Evolutionary conservation across 2,888 invertebrate genomes (phyloP).

Genomic region (Lacanobia wlatinum): DNA sequence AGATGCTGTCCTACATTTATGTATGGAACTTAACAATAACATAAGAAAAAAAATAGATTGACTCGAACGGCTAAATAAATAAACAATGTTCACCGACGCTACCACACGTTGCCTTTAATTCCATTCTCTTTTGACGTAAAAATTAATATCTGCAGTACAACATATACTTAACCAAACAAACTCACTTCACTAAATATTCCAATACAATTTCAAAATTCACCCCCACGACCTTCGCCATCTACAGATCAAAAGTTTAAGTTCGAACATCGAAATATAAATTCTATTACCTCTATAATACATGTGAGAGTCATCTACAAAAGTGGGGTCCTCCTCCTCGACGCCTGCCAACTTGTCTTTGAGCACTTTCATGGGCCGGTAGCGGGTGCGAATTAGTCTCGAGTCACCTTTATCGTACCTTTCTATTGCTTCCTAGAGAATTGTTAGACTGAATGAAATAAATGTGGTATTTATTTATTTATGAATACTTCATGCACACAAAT

Average conservation of each 20-base stretch:
- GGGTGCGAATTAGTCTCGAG: constrained; percentile 85
- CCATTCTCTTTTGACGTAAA: background rate
- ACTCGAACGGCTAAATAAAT: background rate
- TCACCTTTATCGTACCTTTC: constrained; percentile 83
- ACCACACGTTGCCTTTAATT: background rate
- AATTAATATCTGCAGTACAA: too few species aligned
- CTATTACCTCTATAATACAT: constrained; percentile 85
- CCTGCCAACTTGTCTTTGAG: constrained; percentile 85
- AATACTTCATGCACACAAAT: too few species aligned
- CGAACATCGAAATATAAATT: constrained; percentile 34
- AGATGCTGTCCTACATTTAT: background rate
- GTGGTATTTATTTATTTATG: too few species aligned
- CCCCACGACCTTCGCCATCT: background rate
- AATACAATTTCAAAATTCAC: constrained; percentile 3
- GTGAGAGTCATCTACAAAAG: constrained; percentile 86
- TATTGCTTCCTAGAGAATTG: constrained; percentile 81
- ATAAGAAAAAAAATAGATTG: background rate
- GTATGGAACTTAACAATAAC: background rate
- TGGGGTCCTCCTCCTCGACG: constrained; percentile 83
- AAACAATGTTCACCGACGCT: background rate
- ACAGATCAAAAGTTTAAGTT: background rate
- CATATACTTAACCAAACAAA: background rate
- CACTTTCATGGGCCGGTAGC: constrained; percentile 87
- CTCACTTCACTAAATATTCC: background rate
- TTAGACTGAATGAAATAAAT: constrained; percentile 13